phyloP scores from a whole-genome alignment of 2,888 invertebrate species.

The Amblyteles armatorius region DNA sequence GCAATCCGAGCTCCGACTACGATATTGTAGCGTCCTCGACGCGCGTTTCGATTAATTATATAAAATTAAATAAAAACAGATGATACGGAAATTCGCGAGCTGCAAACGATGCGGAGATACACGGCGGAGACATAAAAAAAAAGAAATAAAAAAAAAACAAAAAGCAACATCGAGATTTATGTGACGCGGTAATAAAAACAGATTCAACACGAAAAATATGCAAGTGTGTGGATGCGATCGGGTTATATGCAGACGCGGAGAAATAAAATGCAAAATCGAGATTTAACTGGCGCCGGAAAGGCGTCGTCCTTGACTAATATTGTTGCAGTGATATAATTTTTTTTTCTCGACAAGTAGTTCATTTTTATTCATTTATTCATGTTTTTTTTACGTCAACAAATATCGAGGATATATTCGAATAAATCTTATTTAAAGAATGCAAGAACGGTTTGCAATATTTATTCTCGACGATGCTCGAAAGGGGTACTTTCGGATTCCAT shows the following conservation, averaged over 20 bases:
- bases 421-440: not conserved
- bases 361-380: slow-evolving; percentile 8
- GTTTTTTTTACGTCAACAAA: not conserved
- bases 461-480: not conserved
- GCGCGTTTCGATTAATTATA: not conserved
- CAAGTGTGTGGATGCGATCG: not conserved
- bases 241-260: not conserved
- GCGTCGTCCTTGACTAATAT: slow-evolving; percentile 25
- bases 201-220: not conserved
- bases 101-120: not conserved
- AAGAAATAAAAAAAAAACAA: slow-evolving; percentile 12
- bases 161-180: slow-evolving; percentile 13
- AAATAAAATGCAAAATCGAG: slow-evolving; percentile 20
- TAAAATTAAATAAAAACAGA: not conserved
- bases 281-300: slow-evolving; percentile 8
- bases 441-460: slow-evolving; percentile 3
- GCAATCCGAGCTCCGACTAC: not conserved
- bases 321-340: slow-evolving; percentile 3
- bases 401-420: not conserved
- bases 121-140: not conserved
- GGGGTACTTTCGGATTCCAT: not conserved
- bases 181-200: not conserved
- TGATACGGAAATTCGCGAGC: not conserved
- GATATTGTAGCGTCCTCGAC: not conserved
- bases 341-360: slow-evolving; percentile 5